phyloP scores from a whole-genome alignment of 1,140 invertebrate species.

The Temnothorax nylanderi region DNA sequence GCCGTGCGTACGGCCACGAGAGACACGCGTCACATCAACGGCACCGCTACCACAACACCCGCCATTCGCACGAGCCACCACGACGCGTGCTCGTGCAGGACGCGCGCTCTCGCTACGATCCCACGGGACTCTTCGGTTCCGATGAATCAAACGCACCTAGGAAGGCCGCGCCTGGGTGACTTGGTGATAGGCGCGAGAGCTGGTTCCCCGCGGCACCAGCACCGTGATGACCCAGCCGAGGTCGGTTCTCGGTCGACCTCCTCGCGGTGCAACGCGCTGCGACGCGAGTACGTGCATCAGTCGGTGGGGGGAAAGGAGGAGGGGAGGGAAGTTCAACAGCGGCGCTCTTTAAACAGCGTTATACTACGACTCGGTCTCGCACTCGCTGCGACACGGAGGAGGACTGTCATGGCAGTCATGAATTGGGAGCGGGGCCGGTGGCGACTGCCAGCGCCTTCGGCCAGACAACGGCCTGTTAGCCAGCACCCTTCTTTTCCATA shows the following conservation, averaged over 20 bases:
- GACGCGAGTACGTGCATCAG: slow-evolving; percentile 27
- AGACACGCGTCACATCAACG: slow-evolving; percentile 64
- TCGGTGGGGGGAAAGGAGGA: not conserved
- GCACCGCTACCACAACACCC: slow-evolving; percentile 54
- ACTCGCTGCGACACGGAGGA: slow-evolving; percentile 61
- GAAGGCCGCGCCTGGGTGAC: slow-evolving; percentile 14
- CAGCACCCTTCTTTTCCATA: slow-evolving; percentile 62
- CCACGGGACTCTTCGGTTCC: not conserved
- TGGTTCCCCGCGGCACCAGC: not conserved
- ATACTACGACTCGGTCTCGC: slow-evolving; percentile 19
- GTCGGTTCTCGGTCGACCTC: slow-evolving; percentile 22
- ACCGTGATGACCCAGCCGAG: slow-evolving; percentile 22
- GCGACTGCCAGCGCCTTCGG: slow-evolving; percentile 68
- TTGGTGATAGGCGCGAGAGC: not conserved
- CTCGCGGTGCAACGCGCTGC: slow-evolving; percentile 10
- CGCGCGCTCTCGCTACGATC: slow-evolving; percentile 4
- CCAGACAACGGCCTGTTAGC: slow-evolving; percentile 58
- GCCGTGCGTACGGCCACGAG: slow-evolving; percentile 16
- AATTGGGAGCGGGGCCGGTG: slow-evolving; percentile 61
- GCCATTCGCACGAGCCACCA: slow-evolving; percentile 58
- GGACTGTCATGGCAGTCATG: slow-evolving; percentile 67
- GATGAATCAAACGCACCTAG: slow-evolving; percentile 14
- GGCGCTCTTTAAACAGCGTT: slow-evolving; percentile 42
- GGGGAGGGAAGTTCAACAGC: not conserved
- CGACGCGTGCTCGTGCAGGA: slow-evolving; percentile 54